These are phyloP conservation scores for Tachina fera DNA, from an alignment of 2,888 invertebrate genomes.

Conservation along the genomic window DNA sequence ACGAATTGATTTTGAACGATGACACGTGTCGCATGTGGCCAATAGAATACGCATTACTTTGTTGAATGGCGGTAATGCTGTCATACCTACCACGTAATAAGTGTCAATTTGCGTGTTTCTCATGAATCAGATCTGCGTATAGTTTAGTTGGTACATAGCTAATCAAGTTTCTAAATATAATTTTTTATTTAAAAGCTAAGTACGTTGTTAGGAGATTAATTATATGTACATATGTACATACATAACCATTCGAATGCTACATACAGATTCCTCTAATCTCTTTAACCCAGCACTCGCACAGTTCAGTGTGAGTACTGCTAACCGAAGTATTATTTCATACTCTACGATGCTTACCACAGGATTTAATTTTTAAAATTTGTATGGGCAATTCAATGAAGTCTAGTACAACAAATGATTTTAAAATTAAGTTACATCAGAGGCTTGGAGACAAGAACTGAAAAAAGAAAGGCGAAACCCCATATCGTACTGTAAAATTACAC, in stretches of 20 bases:
- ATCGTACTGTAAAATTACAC: no score
- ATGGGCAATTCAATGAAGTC: no score
- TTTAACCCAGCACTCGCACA: no score
- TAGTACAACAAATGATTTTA: no score
- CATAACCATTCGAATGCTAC: background rate
- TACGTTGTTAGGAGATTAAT: background rate
- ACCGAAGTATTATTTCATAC: no score
- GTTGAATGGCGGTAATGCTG: slow-evolving; percentile 32
- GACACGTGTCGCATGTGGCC: slow-evolving; percentile 76
- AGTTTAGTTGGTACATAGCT: slow-evolving; percentile 9
- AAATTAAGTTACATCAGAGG: no score
- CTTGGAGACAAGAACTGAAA: no score
- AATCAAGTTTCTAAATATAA: background rate
- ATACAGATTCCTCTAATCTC: no score
- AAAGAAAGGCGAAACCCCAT: no score
- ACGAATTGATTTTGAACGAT: slow-evolving; percentile 79
- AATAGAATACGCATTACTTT: slow-evolving; percentile 46
- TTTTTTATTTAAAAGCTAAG: background rate
- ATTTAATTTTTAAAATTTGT: no score
- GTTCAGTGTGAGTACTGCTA: no score
- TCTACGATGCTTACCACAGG: no score
- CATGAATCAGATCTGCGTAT: slow-evolving; percentile 14
- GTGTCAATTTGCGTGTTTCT: slow-evolving; percentile 62
- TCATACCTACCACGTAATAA: slow-evolving; percentile 31
- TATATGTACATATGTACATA: background rate